Evolutionary conservation across 2,113 vertebrate genomes (phyloP).

Genomic region (Marcusenius ussheri): DNA sequence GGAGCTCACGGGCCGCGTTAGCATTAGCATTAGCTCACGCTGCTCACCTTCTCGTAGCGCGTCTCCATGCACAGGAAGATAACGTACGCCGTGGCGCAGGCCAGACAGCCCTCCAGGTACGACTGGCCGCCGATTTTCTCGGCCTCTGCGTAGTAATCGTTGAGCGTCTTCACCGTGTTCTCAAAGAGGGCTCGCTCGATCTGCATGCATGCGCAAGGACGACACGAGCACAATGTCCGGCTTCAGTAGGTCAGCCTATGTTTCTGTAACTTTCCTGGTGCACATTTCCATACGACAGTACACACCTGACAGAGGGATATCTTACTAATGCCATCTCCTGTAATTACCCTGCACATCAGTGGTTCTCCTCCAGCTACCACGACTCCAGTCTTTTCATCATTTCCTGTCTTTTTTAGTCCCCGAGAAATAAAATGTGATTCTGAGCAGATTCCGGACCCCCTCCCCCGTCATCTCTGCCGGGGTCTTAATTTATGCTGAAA

Average conservation of each 20-base stretch:
- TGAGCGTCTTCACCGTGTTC: conserved; percentile 94
- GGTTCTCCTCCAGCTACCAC: neutral
- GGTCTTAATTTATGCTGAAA: neutral
- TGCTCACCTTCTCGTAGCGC: conserved; percentile 86
- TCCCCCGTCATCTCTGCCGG: neutral
- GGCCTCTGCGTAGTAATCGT: conserved; percentile 83
- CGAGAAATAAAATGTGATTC: neutral
- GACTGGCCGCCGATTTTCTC: conserved; percentile 96
- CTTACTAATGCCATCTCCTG: neutral
- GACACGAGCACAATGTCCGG: neutral
- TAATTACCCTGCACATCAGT: neutral
- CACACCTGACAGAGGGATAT: neutral
- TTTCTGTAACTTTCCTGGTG: neutral
- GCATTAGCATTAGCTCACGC: neutral
- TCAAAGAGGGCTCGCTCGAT: conserved; percentile 90
- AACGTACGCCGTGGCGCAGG: conserved; percentile 87
- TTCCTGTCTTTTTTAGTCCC: neutral
- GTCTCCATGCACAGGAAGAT: conserved; percentile 99
- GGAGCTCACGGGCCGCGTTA: neutral
- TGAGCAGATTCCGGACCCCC: neutral
- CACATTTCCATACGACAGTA: neutral
- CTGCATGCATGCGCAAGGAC: conserved; percentile 59
- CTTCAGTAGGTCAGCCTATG: neutral
- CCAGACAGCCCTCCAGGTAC: conserved; percentile 90
- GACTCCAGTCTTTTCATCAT: neutral